Evolutionary conservation across 2,113 vertebrate genomes (phyloP).

Genomic region (Heloderma charlesbogerti): DNA sequence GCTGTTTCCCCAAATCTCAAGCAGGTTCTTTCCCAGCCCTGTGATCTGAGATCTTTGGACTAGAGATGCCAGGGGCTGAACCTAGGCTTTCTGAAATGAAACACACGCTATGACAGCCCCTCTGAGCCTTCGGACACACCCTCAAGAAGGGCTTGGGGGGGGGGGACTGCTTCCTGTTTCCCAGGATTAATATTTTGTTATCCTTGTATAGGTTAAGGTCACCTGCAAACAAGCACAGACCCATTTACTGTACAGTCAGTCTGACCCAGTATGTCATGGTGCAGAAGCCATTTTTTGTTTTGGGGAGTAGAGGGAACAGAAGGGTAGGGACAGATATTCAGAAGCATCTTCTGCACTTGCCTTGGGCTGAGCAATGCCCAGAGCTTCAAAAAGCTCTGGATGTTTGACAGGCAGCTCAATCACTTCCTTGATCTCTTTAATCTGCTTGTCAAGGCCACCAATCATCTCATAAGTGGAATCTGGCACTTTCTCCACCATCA

Average conservation of each 20-base stretch:
- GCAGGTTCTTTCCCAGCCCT: not conserved
- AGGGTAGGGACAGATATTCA: not conserved
- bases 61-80: not conserved
- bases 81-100: not conserved
- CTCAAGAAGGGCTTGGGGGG: not conserved
- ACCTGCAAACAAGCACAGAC: not conserved
- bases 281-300: no score
- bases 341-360: constrained; percentile 59
- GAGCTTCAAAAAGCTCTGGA: constrained; percentile 95
- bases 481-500: constrained; percentile 99
- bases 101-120: not conserved
- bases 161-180: not conserved
- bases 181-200: not conserved
- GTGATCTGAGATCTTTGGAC: not conserved
- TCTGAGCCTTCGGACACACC: not conserved
- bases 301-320: no score
- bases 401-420: constrained; percentile 98
- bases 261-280: not conserved
- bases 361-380: constrained; percentile 98
- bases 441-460: constrained; percentile 97
- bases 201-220: not conserved
- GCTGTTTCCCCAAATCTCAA: not conserved
- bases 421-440: constrained; percentile 99
- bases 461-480: constrained; percentile 99
- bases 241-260: not conserved